Base-by-base conservation (phyloP, 2,797 vertebrate species). In the Poliocrania exsul region DNA sequence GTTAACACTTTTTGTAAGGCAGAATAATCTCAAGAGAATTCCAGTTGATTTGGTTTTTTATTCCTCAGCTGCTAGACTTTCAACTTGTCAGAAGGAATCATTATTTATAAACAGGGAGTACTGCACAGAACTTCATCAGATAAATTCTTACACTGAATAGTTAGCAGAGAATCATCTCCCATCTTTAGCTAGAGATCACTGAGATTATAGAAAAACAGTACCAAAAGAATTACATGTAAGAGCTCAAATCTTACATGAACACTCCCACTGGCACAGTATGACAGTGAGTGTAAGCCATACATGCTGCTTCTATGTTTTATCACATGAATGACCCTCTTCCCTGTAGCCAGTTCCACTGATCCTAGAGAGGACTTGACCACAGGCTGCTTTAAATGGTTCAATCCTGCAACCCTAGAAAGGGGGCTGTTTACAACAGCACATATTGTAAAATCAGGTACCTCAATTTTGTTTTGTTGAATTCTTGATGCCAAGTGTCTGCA, bases 11-110 rank as follows among this genome's bases (percentile, higher is more conserved):
- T 89, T 79, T 42, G 7, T 82, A 96, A 97, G 93, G 95, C 92
- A 94, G 56, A 95, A 58, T 50, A 92, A 92, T 40, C 51, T 90
- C 84, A 81, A 82, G 3, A 53, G 44, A 90, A 92, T 54, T 84
- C 38, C 62, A 87, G 40, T 4, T 56, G 33, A 49, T 71, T 86
- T 89, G 37, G 1, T 18, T 80, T 31, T 80, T 64, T 25, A 78
- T 49, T 84, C 33, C 26, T 72, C 50, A 62, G 18, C 35, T 78
- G 61, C 49, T 81, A 78, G 57, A 79, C 72, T 75, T 54, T 26
- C 23, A 69, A 7, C 31, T 33, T 53, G 29, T 57, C 61, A 79
- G 75, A 90, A 33, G 46, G 44, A 82, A 88, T 57, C 11, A 16
- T 47, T 65, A 42, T 24, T 33, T 81, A 33, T 7, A 50, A 62